Evolutionary conservation across 2,113 vertebrate genomes (phyloP), one percentile per base, ranked within the genome.

Genomic region (Pipa parva): DNA sequence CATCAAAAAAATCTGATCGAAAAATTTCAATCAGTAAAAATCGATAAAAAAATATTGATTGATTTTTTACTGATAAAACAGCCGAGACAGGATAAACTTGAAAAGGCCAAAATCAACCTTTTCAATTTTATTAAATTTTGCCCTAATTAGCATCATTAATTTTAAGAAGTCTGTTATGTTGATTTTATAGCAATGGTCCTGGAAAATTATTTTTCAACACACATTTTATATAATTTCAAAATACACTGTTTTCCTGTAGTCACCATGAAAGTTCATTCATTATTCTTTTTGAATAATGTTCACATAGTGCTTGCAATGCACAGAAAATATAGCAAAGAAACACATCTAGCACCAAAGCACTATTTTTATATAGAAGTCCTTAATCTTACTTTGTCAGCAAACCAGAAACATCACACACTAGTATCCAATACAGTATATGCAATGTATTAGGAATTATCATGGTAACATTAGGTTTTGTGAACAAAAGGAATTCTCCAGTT

Each of bases 231-330:
- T 28, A 73, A 70, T 73, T 63, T 74, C 69, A 60, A 74, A 75
- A 72, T 78, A 73, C 62, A 78, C 78, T 77, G 71, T 81, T 82
- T 81, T 65, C 29, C 66, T 75, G 57, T 69, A 6, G 73, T 81
- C 73, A 36, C 71, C 15, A 39, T 78, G 75, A 76, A 72, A 76
- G 74, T 22, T 24, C 66, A 29, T 72, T 74, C 79, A 74, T 84
- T 80, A 85, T 83, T 85, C 82, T 89, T 84, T 77, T 79, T 86
- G 82, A 88, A 72, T 81, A 84, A 87, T 88, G 77, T 80, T 78
- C 72, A 76, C 77, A 68, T 31, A 52, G 72, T 74, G 71, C 74
- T 76, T 79, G 81, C 76, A 80, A 84, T 77, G 74, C 77, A 75
- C 78, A 76, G 83, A 79, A 83, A 84, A 76, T 86, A 74, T 74